Evolutionary conservation across 1,140 invertebrate genomes (phyloP).

Genomic region (Nylanderia fulva): DNA sequence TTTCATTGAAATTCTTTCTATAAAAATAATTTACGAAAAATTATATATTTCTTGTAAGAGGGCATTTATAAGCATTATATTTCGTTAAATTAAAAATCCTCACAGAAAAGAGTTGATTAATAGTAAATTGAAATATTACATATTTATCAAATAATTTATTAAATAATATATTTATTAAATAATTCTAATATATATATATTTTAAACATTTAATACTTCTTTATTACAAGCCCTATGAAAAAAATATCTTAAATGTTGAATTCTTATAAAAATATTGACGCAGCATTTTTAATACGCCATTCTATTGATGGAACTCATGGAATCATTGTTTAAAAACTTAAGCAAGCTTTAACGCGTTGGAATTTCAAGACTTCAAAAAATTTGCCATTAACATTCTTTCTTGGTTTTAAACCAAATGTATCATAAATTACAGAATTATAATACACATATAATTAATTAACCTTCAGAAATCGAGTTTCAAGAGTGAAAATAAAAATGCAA

Average conservation of each 20-base stretch:
- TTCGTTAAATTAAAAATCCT: not conserved
- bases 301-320: not conserved
- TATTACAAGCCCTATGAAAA: not conserved
- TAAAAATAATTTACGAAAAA: constrained; percentile 25
- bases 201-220: not conserved
- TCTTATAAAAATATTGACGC: not conserved
- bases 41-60: constrained; percentile 8
- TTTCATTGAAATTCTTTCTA: constrained; percentile 3
- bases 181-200: not conserved
- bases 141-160: not conserved
- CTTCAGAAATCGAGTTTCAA: not conserved
- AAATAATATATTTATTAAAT: not conserved
- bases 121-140: not conserved
- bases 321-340: not conserved
- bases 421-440: not conserved
- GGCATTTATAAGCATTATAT: constrained; percentile 16
- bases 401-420: not conserved
- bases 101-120: constrained; percentile 5
- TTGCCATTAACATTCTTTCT: not conserved
- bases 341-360: not conserved
- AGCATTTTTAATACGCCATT: not conserved
- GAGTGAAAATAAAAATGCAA: not conserved
- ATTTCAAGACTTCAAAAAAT: not conserved
- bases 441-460: not conserved
- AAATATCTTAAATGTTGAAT: not conserved